A percentile compares a stretch with the other conserved stretches of the same genome.
These are phyloP conservation scores for Mobula hypostoma DNA, from an alignment of 2,113 vertebrate genomes.

Conservation along the genomic window DNA sequence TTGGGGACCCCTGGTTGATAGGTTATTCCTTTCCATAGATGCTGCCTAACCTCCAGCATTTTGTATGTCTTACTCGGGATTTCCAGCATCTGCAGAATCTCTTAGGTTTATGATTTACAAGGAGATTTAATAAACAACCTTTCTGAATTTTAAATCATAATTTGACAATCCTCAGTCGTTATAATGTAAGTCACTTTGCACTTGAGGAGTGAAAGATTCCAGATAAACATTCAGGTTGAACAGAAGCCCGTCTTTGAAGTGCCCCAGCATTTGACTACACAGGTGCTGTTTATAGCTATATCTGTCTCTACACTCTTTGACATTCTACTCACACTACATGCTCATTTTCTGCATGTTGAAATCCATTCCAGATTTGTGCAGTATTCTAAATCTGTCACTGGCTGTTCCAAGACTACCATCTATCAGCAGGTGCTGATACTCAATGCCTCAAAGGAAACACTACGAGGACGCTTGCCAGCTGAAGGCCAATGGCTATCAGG, in stretches of 20 bases:
- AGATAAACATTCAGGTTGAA: rapidly evolving
- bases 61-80: too few species aligned
- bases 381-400: conserved; percentile 58
- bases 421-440: conserved; percentile 54
- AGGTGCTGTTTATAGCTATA: conserved; percentile 47
- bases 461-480: conserved; percentile 48
- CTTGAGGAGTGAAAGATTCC: background rate
- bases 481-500: conserved; percentile 22
- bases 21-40: too few species aligned
- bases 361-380: conserved; percentile 47
- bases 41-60: too few species aligned
- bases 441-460: conserved; percentile 55
- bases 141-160: background rate
- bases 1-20: too few species aligned
- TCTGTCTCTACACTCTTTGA: conserved; percentile 42
- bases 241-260: conserved; percentile 40
- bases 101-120: too few species aligned
- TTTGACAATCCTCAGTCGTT: background rate
- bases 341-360: conserved; percentile 43
- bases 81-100: too few species aligned
- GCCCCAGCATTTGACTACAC: conserved; percentile 49
- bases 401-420: conserved; percentile 49
- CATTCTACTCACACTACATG: conserved; percentile 43
- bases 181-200: background rate
- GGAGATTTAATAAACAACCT: background rate